Base-by-base conservation (phyloP, 53 echinoderm and acorn worm species). In the Henricia sp. region DNA sequence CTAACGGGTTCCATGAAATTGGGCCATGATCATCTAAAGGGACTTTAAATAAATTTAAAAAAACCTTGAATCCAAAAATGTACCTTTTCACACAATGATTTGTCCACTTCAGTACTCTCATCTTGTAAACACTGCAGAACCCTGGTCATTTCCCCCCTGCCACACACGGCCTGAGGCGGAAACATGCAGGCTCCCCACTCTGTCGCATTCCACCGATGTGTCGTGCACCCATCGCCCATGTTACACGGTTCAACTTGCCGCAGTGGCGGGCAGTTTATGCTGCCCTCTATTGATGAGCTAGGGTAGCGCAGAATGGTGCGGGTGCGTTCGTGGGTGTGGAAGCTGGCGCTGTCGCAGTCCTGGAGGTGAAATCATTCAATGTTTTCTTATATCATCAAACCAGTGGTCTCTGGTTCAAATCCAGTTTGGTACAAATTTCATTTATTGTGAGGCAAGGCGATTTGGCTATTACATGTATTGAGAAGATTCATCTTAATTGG, bases 51-150 rank as follows among this genome's bases (percentile, higher is more conserved):
- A n/a, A n/a, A n/a, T n/a, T n/a, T n/a, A n/a, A n/a, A n/a, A n/a
- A n/a, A n/a, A n/a, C n/a, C n/a, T n/a, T n/a, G n/a, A n/a, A n/a
- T n/a, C n/a, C n/a, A n/a, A n/a, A 10, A 8, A 41, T 56, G 67
- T 67, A 99, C 99, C 92, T 89, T 33, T 77, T 99, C 89, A 86
- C 99, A 99, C 50, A 89, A 46, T 11, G 90, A 71, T 20, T 77
- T 73, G 25, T 95, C 90, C 19, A 99, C 99, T 16, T 77, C 64
- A 38, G 53, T 52, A 38, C 91, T 93, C 16, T 92, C 63, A 29
- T 52, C 86, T 33, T 73, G 68, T 19, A 90, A 59, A 59, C 99
- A 99, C 67, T 86, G 86, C 6, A 95, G 84, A 13, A 90, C 42
- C 13, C 99, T 75, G 9, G 59, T 70, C 82, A 72, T 86, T 14